Base-by-base conservation (phyloP, 2,888 invertebrate genomes). In the Rhyacophila evoluta region DNA sequence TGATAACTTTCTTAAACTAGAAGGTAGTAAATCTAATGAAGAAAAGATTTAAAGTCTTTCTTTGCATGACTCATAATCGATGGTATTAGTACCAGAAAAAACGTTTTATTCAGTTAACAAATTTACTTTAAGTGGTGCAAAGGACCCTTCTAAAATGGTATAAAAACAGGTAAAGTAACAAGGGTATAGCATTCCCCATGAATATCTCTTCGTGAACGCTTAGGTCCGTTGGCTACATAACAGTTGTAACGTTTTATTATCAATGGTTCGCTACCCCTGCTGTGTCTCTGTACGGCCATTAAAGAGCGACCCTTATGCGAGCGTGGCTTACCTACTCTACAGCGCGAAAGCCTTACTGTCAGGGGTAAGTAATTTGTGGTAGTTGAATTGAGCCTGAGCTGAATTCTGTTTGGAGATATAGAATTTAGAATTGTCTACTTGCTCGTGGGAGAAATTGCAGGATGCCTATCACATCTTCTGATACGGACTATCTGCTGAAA, bases 181-280 rank as follows among this genome's bases (percentile, higher is more conserved):
- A 55, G 55, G 55, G 55, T 55, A 25, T 2, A 6, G 55, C 55
- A 55, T 55, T 55, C 55, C 8, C 41, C 55, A 10, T 19, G 55
- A 55, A 55, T 55, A 55, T 55, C 55, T 25, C 19, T 55, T 39
- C 39, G 55, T 19, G 19, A 55, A 55, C 55, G 55, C 55, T 55
- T 55, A 55, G 55, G 55, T 25, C 55, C 8, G 12, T 10, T 19
- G 29, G 29, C 29, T 33, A 33, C 29, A 33, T 33, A 33, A 55
- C 55, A 55, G 55, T 55, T 55, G 55, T 55, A 55, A 55, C 55
- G 55, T 55, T 55, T 55, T 55, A 55, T 55, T 55, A 55, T 55
- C 55, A 55, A 55, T 55, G 55, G 55, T 55, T 55, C 55, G 55
- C 19, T 55, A 19, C 19, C 55, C 55, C 55, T 55, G 55, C 55